phyloP scores from a whole-genome alignment of 2,888 invertebrate genomes.

The Trypoxylon attenuatum region DNA sequence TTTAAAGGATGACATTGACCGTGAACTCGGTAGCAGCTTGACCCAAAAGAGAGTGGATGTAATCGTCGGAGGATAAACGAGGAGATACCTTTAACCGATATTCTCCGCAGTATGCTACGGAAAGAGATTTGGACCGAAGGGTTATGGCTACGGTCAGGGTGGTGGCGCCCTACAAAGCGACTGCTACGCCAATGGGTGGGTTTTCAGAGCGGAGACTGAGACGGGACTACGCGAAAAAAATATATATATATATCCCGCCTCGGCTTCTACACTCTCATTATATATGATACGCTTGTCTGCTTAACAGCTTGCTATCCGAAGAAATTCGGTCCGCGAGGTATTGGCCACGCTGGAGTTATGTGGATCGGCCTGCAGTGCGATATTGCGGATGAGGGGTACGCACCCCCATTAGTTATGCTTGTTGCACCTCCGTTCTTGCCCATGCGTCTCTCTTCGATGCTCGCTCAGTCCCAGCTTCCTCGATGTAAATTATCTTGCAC shows the following conservation, averaged over 20 bases:
- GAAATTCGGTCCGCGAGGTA: conserved; percentile 95
- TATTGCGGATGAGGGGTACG: conserved; percentile 81
- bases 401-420: conserved; percentile 52
- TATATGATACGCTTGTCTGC: conserved; percentile 70
- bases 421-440: neutral
- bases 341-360: conserved; percentile 93
- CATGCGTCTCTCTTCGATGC: no score
- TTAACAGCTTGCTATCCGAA: conserved; percentile 94
- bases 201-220: conserved; percentile 66
- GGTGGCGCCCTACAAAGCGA: conserved; percentile 95
- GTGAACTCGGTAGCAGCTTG: neutral
- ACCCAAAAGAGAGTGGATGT: neutral
- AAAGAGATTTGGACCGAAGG: conserved; percentile 97
- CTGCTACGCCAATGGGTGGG: conserved; percentile 89
- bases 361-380: conserved; percentile 90
- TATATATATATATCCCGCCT: no score
- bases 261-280: conserved; percentile 65
- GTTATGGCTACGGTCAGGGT: conserved; percentile 98
- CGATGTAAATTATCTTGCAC: no score
- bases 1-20: neutral
- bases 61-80: no score
- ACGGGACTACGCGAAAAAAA: conserved; percentile 56
- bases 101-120: conserved; percentile 90
- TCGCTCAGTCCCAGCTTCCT: no score
- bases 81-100: conserved; percentile 63